Conservation (phyloP, 2,113 vertebrate genomes). For the Ceuthmochares aereus region DNA sequence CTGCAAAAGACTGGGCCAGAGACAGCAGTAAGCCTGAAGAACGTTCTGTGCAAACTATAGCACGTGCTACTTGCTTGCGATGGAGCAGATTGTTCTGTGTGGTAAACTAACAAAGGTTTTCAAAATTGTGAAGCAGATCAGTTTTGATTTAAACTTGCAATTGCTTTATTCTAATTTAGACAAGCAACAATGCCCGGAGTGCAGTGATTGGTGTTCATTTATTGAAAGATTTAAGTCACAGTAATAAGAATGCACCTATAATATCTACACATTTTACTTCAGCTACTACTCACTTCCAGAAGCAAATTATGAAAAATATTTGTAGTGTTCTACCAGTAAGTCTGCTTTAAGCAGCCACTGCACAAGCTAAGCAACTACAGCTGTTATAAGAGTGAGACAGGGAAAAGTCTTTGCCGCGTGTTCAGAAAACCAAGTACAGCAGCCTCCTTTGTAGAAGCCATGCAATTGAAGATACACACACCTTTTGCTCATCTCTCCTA, state of each 20-base stretch:
- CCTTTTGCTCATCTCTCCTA: not conserved
- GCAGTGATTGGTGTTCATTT: not conserved
- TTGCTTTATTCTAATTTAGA: not conserved
- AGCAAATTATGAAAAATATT: not conserved
- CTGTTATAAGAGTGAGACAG: fast-evolving
- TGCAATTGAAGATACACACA: not conserved
- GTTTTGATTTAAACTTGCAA: not conserved
- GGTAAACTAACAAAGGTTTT: not conserved
- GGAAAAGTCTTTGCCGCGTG: fast-evolving
- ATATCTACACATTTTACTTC: not conserved
- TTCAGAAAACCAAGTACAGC: not conserved
- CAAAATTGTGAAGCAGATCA: not conserved
- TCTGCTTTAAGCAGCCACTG: not conserved
- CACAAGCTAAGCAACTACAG: not conserved
- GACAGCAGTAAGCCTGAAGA: not conserved
- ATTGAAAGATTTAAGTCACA: not conserved
- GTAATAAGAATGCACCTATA: not conserved
- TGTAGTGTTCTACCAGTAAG: not conserved
- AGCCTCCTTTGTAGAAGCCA: not conserved
- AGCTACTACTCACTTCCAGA: not conserved
- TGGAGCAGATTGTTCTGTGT: not conserved
- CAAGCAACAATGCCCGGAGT: not conserved
- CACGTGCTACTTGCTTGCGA: fast-evolving
- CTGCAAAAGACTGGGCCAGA: not conserved
- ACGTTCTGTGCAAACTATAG: not conserved